Conservation (phyloP, 2,113 vertebrate genomes). For the Zapus hudsonius region DNA sequence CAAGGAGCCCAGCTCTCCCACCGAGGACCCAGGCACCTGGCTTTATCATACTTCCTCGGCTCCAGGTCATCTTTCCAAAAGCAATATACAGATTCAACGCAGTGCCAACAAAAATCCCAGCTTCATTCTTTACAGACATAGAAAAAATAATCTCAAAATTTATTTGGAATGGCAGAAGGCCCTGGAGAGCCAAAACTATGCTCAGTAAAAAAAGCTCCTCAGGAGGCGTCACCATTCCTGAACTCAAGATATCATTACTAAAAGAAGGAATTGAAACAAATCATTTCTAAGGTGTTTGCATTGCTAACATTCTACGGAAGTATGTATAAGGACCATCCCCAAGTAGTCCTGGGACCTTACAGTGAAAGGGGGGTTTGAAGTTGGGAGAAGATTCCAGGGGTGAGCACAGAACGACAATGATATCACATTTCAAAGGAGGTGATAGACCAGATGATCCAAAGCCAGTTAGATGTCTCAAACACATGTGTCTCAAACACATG, state of each 20-base stretch:
- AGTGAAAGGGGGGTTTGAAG: constrained; percentile 42
- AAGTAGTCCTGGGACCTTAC: not conserved
- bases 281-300: not conserved
- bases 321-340: constrained; percentile 2
- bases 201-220: too few relatives aligned
- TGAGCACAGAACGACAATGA: not conserved
- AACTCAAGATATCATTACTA: too few relatives aligned
- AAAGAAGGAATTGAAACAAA: not conserved
- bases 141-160: too few relatives aligned
- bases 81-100: too few relatives aligned
- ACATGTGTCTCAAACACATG: constrained; percentile 1
- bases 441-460: constrained; percentile 28
- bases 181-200: too few relatives aligned
- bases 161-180: too few relatives aligned
- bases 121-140: too few relatives aligned
- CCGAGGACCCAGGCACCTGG: not conserved
- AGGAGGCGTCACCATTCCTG: too few relatives aligned
- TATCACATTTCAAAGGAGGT: not conserved
- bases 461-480: not conserved
- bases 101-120: too few relatives aligned
- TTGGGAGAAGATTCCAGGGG: constrained; percentile 22
- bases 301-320: not conserved
- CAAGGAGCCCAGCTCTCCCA: not conserved
- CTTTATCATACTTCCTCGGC: not conserved
- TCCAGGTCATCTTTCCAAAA: not conserved